A percentile compares a stretch with the other conserved stretches of the same genome.
phyloP scores from a whole-genome alignment of 2,797 vertebrate species.

The Danio albolineatus region DNA sequence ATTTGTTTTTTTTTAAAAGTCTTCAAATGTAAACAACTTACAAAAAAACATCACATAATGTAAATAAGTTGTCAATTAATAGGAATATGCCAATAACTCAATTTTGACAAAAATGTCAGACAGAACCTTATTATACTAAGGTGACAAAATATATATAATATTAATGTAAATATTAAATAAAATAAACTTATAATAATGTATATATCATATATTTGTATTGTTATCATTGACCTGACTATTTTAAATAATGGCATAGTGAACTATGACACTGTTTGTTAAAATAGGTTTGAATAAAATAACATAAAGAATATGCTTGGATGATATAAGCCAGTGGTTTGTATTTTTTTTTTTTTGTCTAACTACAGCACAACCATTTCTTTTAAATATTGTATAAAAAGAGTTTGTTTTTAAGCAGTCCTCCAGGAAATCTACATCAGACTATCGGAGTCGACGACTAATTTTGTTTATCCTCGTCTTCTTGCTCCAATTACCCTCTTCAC shows the following conservation, averaged over 20 bases:
- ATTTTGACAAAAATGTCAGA: too few species aligned
- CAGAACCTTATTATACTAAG: too few species aligned
- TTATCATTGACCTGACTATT: background rate
- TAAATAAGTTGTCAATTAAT: too few species aligned
- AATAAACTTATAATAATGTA: too few species aligned
- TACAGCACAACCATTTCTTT: background rate
- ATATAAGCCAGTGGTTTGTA: background rate
- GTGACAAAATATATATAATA: too few species aligned
- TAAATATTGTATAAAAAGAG: background rate
- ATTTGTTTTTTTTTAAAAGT: too few species aligned
- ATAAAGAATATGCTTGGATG: background rate
- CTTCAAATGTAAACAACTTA: too few species aligned
- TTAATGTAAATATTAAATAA: too few species aligned
- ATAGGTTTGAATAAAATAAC: background rate
- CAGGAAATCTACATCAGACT: conserved; percentile 20
- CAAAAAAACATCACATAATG: too few species aligned
- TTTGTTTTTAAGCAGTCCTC: conserved; percentile 24
- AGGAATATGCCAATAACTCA: too few species aligned
- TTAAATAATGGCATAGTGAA: background rate
- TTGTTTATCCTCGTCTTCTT: conserved; percentile 53
- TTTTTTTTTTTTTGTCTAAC: background rate
- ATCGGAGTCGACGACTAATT: conserved; percentile 50
- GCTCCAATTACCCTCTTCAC: conserved; percentile 49
- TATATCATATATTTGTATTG: too few species aligned
- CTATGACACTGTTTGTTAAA: background rate